phyloP scores from a whole-genome alignment of 2,888 invertebrate species.

The Drosophila ustulata region DNA sequence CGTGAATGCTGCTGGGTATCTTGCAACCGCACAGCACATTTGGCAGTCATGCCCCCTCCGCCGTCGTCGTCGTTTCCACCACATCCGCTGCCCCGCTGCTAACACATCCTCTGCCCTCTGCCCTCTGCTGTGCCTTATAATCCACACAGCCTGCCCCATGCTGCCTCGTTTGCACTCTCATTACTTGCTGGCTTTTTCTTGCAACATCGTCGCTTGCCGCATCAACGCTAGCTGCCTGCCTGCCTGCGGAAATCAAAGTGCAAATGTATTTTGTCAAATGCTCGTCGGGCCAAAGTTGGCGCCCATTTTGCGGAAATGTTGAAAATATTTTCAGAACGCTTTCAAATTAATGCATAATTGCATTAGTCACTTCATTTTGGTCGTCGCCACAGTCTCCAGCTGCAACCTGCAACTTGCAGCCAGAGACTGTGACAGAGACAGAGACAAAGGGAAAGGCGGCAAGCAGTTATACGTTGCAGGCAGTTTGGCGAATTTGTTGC shows the following conservation, averaged over 20 bases:
- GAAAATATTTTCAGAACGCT: conserved; percentile 57
- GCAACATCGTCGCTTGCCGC: conserved; percentile 15
- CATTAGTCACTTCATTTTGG: conserved; percentile 70
- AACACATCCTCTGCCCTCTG: not conserved
- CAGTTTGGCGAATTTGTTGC: conserved; percentile 60
- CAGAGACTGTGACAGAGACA: not conserved
- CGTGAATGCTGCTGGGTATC: conserved; percentile 36
- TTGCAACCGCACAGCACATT: conserved; percentile 40
- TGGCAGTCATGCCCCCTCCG: conserved; percentile 33
- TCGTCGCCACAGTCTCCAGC: not conserved
- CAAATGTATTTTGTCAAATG: conserved; percentile 75
- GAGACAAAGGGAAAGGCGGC: not conserved
- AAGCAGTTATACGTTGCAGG: conserved; percentile 21
- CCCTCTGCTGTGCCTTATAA: not conserved
- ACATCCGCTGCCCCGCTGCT: not conserved
- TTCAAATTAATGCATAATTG: conserved; percentile 75
- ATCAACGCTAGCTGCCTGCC: not conserved
- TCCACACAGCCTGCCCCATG: not conserved
- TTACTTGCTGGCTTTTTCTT: conserved; percentile 33
- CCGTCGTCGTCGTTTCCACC: not conserved
- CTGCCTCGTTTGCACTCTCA: conserved; percentile 5
- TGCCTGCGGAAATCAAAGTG: conserved; percentile 72
- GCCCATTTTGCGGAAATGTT: conserved; percentile 58
- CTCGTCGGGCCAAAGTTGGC: conserved; percentile 49
- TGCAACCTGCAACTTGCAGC: not conserved